phyloP scores from a whole-genome alignment of 2,113 vertebrate genomes.

The Psephotus haematonotus region DNA sequence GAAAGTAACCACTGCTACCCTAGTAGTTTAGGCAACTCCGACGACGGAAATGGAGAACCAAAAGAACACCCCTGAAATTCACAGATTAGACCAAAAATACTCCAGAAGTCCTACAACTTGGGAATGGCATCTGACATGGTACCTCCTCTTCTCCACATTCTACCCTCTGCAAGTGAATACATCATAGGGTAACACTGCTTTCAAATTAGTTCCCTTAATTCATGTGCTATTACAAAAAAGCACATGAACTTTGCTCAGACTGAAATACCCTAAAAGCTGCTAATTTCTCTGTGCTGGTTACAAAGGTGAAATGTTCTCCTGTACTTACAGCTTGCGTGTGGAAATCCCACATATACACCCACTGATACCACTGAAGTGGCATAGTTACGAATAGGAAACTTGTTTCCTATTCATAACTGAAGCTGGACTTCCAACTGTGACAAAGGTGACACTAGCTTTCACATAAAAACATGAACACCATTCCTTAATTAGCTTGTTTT shows the following conservation, averaged over 20 bases:
- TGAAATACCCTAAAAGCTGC: background rate
- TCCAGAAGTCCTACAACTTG: background rate
- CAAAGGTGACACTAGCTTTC: background rate
- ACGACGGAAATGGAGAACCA: background rate
- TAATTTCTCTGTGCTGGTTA: background rate
- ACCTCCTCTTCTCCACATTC: background rate
- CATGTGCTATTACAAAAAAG: background rate
- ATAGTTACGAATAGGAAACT: background rate
- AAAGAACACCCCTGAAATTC: background rate
- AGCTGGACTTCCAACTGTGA: background rate
- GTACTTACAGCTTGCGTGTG: background rate
- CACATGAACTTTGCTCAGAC: background rate
- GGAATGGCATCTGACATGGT: background rate
- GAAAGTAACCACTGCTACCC: background rate
- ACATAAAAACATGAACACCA: background rate
- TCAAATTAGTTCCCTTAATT: background rate
- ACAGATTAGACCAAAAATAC: background rate
- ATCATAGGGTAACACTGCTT: fast-evolving
- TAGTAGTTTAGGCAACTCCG: background rate
- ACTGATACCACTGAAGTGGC: background rate
- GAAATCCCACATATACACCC: background rate
- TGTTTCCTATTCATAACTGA: background rate
- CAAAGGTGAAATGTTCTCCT: background rate
- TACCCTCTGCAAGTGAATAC: fast-evolving
- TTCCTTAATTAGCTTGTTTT: background rate